phyloP scores from a whole-genome alignment of 2,888 invertebrate species.

The Cataglyphis albicans region DNA sequence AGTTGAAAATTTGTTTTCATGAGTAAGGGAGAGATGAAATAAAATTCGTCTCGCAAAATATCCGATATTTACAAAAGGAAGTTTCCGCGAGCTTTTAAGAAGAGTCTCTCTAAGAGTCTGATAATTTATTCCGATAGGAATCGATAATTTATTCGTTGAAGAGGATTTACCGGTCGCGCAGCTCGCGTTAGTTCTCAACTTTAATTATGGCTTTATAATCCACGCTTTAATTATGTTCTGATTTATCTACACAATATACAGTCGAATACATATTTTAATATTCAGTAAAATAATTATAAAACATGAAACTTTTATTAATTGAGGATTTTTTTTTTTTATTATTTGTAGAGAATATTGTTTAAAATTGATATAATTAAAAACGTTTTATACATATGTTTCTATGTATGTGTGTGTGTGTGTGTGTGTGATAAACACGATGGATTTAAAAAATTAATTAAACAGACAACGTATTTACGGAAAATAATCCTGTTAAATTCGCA shows the following conservation, averaged over 20 bases:
- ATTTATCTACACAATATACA: conserved; percentile 14
- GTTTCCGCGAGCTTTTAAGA: conserved; percentile 41
- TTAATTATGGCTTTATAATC: conserved; percentile 34
- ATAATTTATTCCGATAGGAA: conserved; percentile 52
- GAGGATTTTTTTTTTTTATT: background rate
- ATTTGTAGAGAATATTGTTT: background rate
- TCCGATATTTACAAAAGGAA: conserved; percentile 44
- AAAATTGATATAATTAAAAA: background rate
- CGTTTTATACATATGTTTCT: conserved; percentile 5
- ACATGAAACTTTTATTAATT: background rate
- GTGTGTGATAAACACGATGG: background rate
- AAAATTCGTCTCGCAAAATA: conserved; percentile 39
- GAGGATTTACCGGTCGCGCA: conserved; percentile 18
- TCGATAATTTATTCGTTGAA: conserved; percentile 47
- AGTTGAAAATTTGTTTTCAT: conserved; percentile 50
- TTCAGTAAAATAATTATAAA: conserved; percentile 25
- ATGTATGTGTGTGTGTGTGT: too few relatives aligned
- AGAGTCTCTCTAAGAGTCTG: conserved; percentile 37
- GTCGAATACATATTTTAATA: background rate
- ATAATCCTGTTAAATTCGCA: background rate
- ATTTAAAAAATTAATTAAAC: conserved; percentile 11
- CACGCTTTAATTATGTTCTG: conserved; percentile 18
- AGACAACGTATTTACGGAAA: background rate
- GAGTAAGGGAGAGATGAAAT: conserved; percentile 12
- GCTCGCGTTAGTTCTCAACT: conserved; percentile 20